These are phyloP conservation scores for Malurus melanocephalus DNA, from an alignment of 2,113 vertebrate species.

Conservation along the genomic window DNA sequence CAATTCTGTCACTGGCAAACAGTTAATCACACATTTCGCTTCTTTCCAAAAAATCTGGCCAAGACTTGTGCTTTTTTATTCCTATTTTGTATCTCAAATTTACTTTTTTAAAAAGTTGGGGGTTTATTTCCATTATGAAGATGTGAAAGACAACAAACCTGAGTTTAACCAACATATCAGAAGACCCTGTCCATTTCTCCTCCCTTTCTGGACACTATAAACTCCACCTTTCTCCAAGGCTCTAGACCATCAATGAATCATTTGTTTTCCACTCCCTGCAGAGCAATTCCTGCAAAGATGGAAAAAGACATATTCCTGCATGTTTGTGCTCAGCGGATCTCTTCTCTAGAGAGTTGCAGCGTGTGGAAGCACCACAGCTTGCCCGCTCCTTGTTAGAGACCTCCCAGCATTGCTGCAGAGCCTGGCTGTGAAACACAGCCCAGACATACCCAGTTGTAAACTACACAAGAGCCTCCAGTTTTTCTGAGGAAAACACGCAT, in stretches of 20 bases:
- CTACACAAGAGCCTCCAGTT: not conserved
- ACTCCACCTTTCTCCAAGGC: slow-evolving; percentile 8
- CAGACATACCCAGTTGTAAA: not conserved
- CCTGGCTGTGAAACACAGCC: not conserved
- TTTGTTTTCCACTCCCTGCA: not conserved
- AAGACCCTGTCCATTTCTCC: not conserved
- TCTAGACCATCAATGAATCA: slow-evolving; percentile 20
- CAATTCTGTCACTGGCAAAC: not conserved
- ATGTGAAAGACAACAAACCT: not conserved
- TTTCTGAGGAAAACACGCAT: not conserved
- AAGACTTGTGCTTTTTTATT: not conserved
- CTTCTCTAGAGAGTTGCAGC: not conserved
- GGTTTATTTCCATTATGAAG: not conserved
- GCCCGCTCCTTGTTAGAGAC: not conserved
- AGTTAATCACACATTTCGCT: not conserved
- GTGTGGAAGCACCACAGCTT: not conserved
- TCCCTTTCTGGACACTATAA: not conserved
- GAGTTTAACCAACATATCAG: not conserved
- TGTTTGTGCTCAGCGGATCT: not conserved
- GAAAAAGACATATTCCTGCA: slow-evolving; percentile 12
- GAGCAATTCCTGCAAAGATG: not conserved
- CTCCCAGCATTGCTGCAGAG: not conserved
- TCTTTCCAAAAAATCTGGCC: not conserved
- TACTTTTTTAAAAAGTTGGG: not conserved
- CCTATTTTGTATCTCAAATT: not conserved